Percentiles rank a stretch among this genome's conserved stretches.
These are phyloP conservation scores for Palythoa caribaeorum DNA, from an alignment of 92 coral and sea anemone species.

Conservation along the genomic window DNA sequence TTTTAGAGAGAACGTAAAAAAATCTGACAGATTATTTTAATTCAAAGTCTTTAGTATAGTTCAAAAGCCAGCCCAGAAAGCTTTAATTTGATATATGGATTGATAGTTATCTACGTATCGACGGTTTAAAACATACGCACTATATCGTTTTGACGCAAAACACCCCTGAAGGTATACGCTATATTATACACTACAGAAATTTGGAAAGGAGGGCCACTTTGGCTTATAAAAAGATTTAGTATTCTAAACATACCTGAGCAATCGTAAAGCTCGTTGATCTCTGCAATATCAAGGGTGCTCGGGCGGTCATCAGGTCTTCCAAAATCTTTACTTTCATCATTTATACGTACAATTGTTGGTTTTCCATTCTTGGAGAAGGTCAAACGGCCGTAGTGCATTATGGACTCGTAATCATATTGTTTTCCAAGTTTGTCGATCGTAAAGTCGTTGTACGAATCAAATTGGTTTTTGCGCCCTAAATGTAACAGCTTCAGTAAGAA, in stretches of 20 bases:
- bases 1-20: too few relatives aligned
- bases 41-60: too few relatives aligned
- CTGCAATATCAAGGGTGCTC: conserved; percentile 48
- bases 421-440: conserved; percentile 53
- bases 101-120: too few relatives aligned
- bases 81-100: too few relatives aligned
- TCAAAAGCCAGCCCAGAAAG: too few relatives aligned
- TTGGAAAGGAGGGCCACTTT: too few relatives aligned
- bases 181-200: too few relatives aligned
- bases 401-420: conserved; percentile 48
- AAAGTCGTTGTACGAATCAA: conserved; percentile 31
- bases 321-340: conserved; percentile 19
- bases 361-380: conserved; percentile 49
- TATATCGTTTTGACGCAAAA: too few relatives aligned
- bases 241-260: conserved; percentile 25
- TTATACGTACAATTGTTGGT: conserved; percentile 46
- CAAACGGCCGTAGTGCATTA: conserved; percentile 62
- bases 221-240: too few relatives aligned
- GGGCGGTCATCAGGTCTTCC: conserved; percentile 37
- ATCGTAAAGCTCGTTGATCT: conserved; percentile 55
- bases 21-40: too few relatives aligned
- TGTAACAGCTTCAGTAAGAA: background rate
- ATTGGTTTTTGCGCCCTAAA: conserved; percentile 35
- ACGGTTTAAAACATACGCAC: too few relatives aligned
- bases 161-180: too few relatives aligned